Conservation (phyloP, 2,888 invertebrate genomes). For the Daptonema setosum region DNA sequence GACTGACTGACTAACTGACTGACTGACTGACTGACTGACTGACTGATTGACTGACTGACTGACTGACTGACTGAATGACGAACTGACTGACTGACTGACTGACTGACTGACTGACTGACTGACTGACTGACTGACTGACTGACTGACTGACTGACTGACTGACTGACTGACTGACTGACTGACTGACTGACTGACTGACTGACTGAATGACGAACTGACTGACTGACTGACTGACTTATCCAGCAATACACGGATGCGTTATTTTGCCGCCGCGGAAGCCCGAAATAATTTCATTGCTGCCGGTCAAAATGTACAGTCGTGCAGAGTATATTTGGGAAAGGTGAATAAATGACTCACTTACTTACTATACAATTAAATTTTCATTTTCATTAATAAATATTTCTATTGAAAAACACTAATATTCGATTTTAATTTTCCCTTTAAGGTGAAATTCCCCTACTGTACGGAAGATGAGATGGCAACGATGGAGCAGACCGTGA, state of each 20-base stretch:
- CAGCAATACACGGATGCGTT: slow-evolving; percentile 30
- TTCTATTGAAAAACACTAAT: not conserved
- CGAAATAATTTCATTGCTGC: slow-evolving; percentile 37
- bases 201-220: no score
- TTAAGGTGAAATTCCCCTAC: slow-evolving; percentile 34
- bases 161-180: no score
- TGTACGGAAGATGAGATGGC: slow-evolving; percentile 33
- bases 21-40: no score
- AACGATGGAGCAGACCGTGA: slow-evolving; percentile 31
- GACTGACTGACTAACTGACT: no score
- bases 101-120: no score
- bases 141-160: no score
- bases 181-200: no score
- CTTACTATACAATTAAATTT: not conserved
- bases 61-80: no score
- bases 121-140: no score
- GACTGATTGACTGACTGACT: no score
- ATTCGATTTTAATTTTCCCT: not conserved
- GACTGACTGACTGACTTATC: not conserved
- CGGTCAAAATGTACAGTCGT: slow-evolving; percentile 34
- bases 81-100: not conserved
- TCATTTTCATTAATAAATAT: not conserved
- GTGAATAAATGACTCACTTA: slow-evolving; percentile 11
- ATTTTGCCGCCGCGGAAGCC: slow-evolving; percentile 34
- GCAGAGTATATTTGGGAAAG: slow-evolving; percentile 33